phyloP scores from a whole-genome alignment of 64 coral and sea anemone species.

The Stylophora pistillata region DNA sequence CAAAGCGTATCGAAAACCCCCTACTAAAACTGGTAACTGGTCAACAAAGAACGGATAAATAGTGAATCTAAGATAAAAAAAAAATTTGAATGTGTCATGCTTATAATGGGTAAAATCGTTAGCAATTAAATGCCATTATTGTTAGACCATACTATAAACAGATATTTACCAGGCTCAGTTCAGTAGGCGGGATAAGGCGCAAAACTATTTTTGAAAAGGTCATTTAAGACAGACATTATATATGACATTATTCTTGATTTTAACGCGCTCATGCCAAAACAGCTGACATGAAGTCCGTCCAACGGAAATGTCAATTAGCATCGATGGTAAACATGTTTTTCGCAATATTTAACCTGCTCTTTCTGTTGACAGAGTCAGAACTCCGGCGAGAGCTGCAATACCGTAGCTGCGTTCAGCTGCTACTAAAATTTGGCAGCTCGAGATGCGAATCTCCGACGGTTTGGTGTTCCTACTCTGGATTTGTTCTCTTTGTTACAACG shows the following conservation, averaged over 20 bases:
- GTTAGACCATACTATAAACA: too few relatives aligned
- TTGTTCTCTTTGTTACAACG: neutral
- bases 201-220: too few relatives aligned
- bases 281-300: neutral
- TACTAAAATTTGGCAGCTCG: neutral
- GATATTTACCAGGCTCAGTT: too few relatives aligned
- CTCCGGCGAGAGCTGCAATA: neutral
- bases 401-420: neutral
- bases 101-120: too few relatives aligned
- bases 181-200: too few relatives aligned
- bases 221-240: neutral
- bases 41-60: too few relatives aligned
- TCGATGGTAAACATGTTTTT: neutral
- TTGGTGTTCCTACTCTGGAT: conserved; percentile 4
- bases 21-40: too few relatives aligned
- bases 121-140: too few relatives aligned
- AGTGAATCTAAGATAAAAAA: too few relatives aligned
- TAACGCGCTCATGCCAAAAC: neutral
- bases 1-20: too few relatives aligned
- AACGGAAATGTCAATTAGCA: conserved; percentile 8
- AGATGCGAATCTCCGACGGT: neutral
- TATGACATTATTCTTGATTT: neutral
- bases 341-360: conserved; percentile 1
- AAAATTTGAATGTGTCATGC: too few relatives aligned
- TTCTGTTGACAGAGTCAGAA: neutral